Evolutionary conservation across 1,140 invertebrate genomes (phyloP).

Genomic region (Drosophila tsacasi): DNA sequence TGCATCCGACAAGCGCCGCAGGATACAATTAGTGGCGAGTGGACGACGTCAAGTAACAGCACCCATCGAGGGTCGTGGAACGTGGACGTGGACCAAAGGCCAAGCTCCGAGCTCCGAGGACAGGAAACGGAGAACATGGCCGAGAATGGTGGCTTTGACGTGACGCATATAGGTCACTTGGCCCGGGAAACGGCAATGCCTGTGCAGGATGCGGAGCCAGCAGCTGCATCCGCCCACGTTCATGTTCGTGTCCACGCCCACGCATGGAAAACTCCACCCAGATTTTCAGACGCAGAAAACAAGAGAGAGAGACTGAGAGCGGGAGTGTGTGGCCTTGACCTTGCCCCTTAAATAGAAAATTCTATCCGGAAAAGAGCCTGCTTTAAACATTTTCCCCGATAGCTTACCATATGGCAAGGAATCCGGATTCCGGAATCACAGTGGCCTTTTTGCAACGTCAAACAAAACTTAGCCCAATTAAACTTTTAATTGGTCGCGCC

Average conservation of each 20-base stretch:
- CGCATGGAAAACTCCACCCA: conserved; percentile 12
- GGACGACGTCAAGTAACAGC: conserved; percentile 45
- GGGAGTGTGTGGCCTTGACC: conserved; percentile 38
- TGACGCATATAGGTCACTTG: conserved; percentile 54
- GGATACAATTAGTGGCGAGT: conserved; percentile 68
- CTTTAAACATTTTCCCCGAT: conserved; percentile 22
- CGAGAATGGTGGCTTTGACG: conserved; percentile 32
- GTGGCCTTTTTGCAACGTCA: conserved; percentile 13
- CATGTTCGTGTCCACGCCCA: not conserved
- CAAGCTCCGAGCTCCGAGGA: not conserved
- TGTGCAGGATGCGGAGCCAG: conserved; percentile 35
- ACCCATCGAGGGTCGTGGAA: conserved; percentile 6
- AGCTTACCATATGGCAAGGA: conserved; percentile 39
- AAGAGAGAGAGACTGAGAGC: not conserved
- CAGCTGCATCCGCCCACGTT: conserved; percentile 15
- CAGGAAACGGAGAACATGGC: conserved; percentile 35
- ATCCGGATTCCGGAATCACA: conserved; percentile 16
- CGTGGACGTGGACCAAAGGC: not conserved
- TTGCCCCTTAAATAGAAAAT: conserved; percentile 51
- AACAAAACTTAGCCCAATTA: conserved; percentile 15
- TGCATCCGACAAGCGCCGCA: conserved; percentile 39
- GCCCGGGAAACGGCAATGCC: conserved; percentile 20
- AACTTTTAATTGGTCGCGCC: conserved; percentile 12
- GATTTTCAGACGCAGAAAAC: not conserved
- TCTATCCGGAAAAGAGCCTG: conserved; percentile 32